Base-by-base conservation (phyloP, 2,113 vertebrate genomes). In the Todiramphus saurophagus region DNA sequence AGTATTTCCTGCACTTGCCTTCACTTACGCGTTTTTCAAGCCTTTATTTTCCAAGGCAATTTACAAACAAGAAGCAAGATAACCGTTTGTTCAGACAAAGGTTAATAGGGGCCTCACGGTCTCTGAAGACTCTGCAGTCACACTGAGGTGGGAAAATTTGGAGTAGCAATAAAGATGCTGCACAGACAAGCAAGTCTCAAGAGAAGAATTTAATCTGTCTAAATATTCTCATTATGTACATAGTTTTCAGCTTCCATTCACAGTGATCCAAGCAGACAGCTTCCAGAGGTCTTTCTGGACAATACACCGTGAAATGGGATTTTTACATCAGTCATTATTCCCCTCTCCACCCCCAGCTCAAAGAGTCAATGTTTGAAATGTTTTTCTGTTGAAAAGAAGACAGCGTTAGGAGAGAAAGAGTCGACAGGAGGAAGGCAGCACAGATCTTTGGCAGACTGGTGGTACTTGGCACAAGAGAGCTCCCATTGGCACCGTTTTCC, bases 211-310 rank as follows among this genome's bases (percentile, higher is more conserved):
- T 96, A 93, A 96, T 94, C 93, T 93, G 87, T 94, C 97, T 91
- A 91, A 86, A 89, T 78, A 96, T 72, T 93, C 95, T 97, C 91
- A 91, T 92, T 96, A 96, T 69, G 74, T 37, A 59, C 63, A 78
- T 5, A 79, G 86, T 39, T 87, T 95, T 95, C 95, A 87, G 92
- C 66, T 94, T 90, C 88, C 83, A 82, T 88, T 97, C 91, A 53
- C 58, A 73, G 82, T 56, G 51, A 90, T 83, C 60, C 83, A 87
- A 83, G 69, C 66, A 59, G 41, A 67, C 33, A 11, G 51, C 73
- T 95, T 98, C 90, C 88, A 96, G 80, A 96, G 33, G 81, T 69
- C 95, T 92, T 95, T 94, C 37, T 78, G 83, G 77, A 97, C 96
- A 87, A 87, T 87, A 97, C 94, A 83, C 75, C 21, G 0, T 85